Base-by-base conservation (phyloP, 2,113 vertebrate species). In the Brachionichthys hirsutus region DNA sequence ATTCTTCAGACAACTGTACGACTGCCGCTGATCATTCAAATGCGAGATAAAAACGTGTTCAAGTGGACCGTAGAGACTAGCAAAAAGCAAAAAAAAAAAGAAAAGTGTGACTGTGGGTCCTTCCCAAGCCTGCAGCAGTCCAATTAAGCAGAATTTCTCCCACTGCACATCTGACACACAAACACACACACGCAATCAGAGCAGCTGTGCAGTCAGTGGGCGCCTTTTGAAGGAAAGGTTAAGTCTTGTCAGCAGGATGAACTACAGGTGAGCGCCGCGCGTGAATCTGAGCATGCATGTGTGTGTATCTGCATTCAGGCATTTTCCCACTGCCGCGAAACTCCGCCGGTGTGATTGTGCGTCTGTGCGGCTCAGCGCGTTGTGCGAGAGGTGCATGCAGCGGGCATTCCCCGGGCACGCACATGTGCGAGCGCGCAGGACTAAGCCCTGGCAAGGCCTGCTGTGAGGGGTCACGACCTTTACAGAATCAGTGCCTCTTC, bases 401-500 rank as follows among this genome's bases (percentile, higher is more conserved):
- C 78, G 87, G 85, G 87, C 82, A 84, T 85, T 62, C 81, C 81
- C 24, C 34, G 68, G 54, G 63, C 73, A 62, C 73, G 62, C 90
- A 85, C 90, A 86, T 77, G 90, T 92, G 91, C 84, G 85, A 85
- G 82, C 73, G 75, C 69, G 70, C 40, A 54, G 70, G 79, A 89
- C 81, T 87, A 88, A 87, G 85, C 86, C 67, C 81, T 81, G 84
- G 83, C 73, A 59, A 78, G 84, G 57, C 91, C 87, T 52, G 68
- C 89, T 90, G 89, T 47, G 88, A 73, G 59, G 42, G 90, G 89
- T 89, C 86, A 73, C 48, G 88, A 93, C 93, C 93, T 90, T 94
- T 93, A 94, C 94, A 93, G 93, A 93, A 93, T 93, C 92, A 92
- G 91, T 92, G 92, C 89, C 92, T 92, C 85, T 91, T 77, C 89